A percentile compares a stretch with the other conserved stretches of the same genome.
phyloP scores from a whole-genome alignment of 2,888 invertebrate species.

The Agonopterix subpropinquella region DNA sequence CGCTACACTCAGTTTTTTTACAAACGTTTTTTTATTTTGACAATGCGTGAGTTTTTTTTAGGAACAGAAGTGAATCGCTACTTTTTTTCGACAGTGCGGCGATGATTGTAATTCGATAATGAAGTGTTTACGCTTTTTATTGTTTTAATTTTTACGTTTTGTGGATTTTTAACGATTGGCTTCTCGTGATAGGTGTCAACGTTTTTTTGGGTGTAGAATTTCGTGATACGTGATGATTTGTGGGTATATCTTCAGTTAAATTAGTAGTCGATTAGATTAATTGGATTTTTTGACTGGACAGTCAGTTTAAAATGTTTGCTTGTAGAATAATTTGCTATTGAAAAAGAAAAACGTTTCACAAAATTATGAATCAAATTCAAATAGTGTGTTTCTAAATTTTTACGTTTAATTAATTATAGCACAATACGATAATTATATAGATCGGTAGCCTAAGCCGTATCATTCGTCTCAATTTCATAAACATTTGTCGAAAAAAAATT shows the following conservation, averaged over 20 bases:
- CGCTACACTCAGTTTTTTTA: conserved; percentile 37
- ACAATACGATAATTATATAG: too few species aligned
- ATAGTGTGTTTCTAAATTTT: too few species aligned
- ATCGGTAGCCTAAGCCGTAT: too few species aligned
- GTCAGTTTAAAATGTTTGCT: not conserved
- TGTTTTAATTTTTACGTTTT: conserved; percentile 17
- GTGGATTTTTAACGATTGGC: conserved; percentile 10
- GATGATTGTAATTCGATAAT: conserved; percentile 12
- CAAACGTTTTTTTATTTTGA: conserved; percentile 16
- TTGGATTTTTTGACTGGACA: conserved; percentile 9
- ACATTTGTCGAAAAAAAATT: too few species aligned
- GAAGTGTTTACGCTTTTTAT: conserved; percentile 28
- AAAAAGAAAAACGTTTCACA: too few species aligned
- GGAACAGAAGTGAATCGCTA: conserved; percentile 1
- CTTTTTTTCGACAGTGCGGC: conserved; percentile 10
- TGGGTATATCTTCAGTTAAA: too few species aligned
- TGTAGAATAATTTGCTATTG: too few species aligned
- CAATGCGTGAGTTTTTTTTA: conserved; percentile 16
- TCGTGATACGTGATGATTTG: not conserved
- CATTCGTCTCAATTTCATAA: too few species aligned
- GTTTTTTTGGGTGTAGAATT: not conserved
- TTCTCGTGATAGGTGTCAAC: not conserved
- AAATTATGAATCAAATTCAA: too few species aligned
- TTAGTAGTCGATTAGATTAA: too few species aligned
- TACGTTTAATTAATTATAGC: too few species aligned